Evolutionary conservation across 2,888 invertebrate genomes (phyloP).

Genomic region (Lumbricus terrestris): DNA sequence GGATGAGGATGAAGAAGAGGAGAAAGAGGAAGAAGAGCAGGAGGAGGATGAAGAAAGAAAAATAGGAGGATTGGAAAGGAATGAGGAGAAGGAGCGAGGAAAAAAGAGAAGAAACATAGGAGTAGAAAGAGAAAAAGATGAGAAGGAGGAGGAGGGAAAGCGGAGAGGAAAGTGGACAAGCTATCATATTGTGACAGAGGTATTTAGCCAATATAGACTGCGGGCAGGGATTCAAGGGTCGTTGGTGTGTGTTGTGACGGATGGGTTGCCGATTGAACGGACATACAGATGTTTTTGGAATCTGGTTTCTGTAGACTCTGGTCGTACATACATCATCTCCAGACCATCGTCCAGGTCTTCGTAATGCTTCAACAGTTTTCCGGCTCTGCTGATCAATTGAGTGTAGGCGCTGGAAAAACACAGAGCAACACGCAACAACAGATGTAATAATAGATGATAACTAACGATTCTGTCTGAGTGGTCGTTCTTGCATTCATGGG

Average conservation of each 20-base stretch:
- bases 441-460: too few species aligned
- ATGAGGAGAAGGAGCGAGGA: background rate
- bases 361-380: conserved; percentile 67
- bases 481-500: too few species aligned
- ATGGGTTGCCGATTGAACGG: background rate
- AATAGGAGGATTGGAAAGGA: too few species aligned
- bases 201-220: background rate
- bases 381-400: conserved; percentile 75
- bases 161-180: too few species aligned
- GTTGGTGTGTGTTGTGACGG: background rate
- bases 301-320: background rate
- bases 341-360: conserved; percentile 64
- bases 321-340: background rate
- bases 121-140: background rate
- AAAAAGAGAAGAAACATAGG: background rate
- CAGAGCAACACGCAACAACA: background rate
- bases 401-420: conserved; percentile 66
- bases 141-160: background rate
- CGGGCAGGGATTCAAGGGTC: background rate
- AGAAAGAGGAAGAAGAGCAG: too few species aligned
- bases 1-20: background rate
- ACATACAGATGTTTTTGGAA: conserved; percentile 3
- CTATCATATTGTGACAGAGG: too few species aligned
- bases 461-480: too few species aligned
- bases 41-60: too few species aligned